Percentiles rank a stretch among this genome's conserved stretches.
These are phyloP conservation scores for Phocoena phocoena DNA, from an alignment of 2,113 vertebrate species.

Conservation along the genomic window DNA sequence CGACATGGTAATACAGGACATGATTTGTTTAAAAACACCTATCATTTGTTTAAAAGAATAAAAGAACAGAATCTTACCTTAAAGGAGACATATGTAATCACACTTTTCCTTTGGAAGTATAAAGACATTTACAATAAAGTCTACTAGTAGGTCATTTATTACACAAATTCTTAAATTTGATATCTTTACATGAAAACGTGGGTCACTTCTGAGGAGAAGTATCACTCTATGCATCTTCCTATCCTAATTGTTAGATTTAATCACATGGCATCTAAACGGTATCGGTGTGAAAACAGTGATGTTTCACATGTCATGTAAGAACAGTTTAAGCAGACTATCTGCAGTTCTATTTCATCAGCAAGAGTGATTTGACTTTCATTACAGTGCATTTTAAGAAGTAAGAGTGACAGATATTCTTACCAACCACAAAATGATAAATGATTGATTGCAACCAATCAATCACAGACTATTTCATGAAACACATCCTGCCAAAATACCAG, in stretches of 20 bases:
- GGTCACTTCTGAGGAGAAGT: background rate
- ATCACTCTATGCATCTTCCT: background rate
- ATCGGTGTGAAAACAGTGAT: background rate
- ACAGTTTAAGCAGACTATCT: background rate
- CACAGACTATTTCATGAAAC: background rate
- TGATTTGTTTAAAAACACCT: background rate
- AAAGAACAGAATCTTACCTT: background rate
- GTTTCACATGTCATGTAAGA: background rate
- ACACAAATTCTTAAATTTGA: background rate
- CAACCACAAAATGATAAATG: background rate
- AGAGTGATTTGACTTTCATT: background rate
- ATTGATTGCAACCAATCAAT: background rate
- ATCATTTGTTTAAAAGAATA: background rate
- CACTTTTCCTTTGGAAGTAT: background rate
- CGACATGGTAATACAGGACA: background rate
- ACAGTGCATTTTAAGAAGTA: background rate
- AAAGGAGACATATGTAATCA: background rate
- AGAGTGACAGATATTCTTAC: background rate
- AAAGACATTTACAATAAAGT: background rate
- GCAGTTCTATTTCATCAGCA: background rate
- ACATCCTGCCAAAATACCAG: background rate
- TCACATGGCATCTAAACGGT: background rate
- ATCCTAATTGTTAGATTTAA: background rate
- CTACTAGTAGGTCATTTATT: background rate
- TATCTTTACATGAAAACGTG: background rate